Percentiles rank a stretch among this genome's conserved stretches.
phyloP scores from a whole-genome alignment of 1,140 invertebrate species.

The Subanguina moxae region DNA sequence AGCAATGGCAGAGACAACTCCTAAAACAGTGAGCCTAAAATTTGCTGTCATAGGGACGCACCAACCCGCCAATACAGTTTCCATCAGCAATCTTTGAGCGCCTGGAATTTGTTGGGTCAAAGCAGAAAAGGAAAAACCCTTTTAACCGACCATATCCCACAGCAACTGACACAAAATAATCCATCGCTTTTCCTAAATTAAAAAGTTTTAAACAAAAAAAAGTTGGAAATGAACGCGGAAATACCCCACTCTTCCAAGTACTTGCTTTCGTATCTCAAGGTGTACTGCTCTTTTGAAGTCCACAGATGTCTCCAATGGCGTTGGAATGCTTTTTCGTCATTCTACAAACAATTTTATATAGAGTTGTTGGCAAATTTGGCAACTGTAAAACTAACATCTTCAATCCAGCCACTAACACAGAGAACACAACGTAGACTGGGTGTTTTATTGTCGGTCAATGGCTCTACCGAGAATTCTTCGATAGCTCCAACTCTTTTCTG shows the following conservation, averaged over 20 bases:
- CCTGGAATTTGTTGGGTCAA: conserved; percentile 38
- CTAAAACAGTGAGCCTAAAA: conserved; percentile 13
- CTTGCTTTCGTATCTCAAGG: conserved; percentile 69
- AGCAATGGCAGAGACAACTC: conserved; percentile 69
- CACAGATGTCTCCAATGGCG: conserved; percentile 65
- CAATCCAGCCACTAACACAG: conserved; percentile 55
- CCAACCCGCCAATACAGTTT: conserved; percentile 69
- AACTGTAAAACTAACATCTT: conserved; percentile 25
- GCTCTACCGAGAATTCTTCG: conserved; percentile 63
- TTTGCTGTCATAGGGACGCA: conserved; percentile 8
- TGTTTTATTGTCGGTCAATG: conserved; percentile 48
- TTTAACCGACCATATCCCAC: conserved; percentile 6
- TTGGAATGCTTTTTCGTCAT: conserved; percentile 45
- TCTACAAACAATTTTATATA: conserved; percentile 22
- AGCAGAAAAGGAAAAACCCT: not conserved
- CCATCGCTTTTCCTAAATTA: conserved; percentile 62
- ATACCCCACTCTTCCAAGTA: conserved; percentile 63
- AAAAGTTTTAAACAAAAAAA: too few species aligned
- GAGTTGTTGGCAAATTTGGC: too few species aligned
- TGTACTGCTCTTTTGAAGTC: conserved; percentile 70
- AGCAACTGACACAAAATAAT: conserved; percentile 63
- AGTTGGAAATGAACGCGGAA: too few species aligned
- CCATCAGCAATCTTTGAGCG: conserved; percentile 72
- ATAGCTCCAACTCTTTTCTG: conserved; percentile 62
- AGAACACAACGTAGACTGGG: conserved; percentile 26